phyloP scores from a whole-genome alignment of 2,113 vertebrate genomes.

The Vanacampus margaritifer region DNA sequence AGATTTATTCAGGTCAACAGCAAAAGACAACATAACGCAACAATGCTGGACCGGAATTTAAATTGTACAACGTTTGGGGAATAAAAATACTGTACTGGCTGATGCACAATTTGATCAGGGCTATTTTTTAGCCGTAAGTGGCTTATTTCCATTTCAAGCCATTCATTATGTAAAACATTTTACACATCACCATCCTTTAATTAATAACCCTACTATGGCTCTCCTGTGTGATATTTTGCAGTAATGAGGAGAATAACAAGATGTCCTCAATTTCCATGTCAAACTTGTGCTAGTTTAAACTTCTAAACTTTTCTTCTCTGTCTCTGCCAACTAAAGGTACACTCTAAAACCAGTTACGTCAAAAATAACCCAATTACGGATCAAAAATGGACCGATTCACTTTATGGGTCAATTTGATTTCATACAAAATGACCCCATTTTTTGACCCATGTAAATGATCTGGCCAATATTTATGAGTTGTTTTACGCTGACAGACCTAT shows the following conservation, averaged over 20 bases:
- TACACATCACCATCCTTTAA: background rate
- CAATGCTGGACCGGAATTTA: background rate
- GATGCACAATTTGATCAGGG: background rate
- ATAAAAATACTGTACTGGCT: background rate
- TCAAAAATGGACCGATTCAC: no score
- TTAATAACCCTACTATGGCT: background rate
- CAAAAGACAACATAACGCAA: background rate
- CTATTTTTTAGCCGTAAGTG: background rate
- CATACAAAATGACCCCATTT: no score
- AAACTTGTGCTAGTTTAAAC: background rate
- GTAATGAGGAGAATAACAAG: background rate
- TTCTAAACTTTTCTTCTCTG: background rate
- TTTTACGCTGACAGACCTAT: no score
- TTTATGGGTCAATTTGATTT: no score
- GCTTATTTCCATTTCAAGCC: background rate
- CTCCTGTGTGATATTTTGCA: background rate
- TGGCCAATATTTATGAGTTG: no score
- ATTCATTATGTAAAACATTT: background rate
- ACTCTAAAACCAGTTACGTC: no score
- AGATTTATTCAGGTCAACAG: slow-evolving; percentile 14
- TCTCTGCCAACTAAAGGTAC: background rate
- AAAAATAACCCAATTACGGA: no score
- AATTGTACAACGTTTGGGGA: background rate
- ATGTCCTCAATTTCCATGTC: background rate
- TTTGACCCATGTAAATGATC: no score